Percentiles rank a stretch among this genome's conserved stretches.
Conservation (phyloP, 1,140 invertebrate genomes). For the Camponotus pennsylvanicus region DNA sequence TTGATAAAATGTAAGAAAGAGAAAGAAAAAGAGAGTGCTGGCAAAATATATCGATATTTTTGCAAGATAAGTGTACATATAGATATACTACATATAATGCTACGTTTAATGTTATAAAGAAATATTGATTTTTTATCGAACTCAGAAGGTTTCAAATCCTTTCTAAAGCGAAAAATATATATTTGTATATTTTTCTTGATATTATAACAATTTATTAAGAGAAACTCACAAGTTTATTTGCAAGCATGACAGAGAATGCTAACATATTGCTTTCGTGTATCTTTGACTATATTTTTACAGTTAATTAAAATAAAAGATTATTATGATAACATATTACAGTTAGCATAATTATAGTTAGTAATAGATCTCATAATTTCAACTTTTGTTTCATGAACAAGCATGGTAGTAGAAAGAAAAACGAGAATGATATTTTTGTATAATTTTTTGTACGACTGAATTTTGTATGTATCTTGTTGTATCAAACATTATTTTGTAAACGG, state of each 20-base stretch:
- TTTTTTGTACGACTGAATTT: conserved; percentile 11
- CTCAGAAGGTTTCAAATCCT: not conserved
- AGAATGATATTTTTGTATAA: conserved; percentile 33
- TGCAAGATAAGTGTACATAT: not conserved
- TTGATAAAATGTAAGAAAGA: not conserved
- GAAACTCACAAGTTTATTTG: not conserved
- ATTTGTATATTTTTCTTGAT: conserved; percentile 11
- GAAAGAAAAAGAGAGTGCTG: not conserved
- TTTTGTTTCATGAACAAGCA: not conserved
- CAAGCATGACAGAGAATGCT: not conserved
- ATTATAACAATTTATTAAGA: not conserved
- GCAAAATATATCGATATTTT: conserved; percentile 17
- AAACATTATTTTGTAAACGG: not conserved
- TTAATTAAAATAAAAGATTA: conserved; percentile 1
- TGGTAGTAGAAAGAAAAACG: not conserved
- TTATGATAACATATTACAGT: conserved; percentile 3
- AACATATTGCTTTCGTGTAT: conserved; percentile 11
- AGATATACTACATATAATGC: not conserved
- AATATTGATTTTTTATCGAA: conserved; percentile 26
- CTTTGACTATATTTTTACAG: not conserved
- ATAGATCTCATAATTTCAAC: conserved; percentile 23
- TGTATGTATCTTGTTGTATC: not conserved
- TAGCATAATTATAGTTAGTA: conserved; percentile 9
- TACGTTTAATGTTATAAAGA: conserved; percentile 5
- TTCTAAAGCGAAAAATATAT: not conserved